Evolutionary conservation across 1,140 invertebrate species (phyloP).

Genomic region (Aphidius ervi): DNA sequence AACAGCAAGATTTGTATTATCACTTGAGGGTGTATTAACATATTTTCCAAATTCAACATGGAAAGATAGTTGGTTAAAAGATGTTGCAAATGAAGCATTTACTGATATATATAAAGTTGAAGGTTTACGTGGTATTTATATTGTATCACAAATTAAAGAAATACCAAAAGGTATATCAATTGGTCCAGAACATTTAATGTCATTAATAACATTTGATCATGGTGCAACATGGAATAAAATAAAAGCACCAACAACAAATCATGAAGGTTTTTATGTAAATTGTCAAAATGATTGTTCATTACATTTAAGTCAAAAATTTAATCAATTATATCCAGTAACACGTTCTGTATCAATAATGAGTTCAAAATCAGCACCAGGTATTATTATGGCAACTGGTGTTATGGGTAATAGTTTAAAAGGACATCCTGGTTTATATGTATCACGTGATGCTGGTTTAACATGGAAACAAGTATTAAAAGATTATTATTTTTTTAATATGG

Average conservation of each 20-base stretch:
- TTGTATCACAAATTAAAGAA: constrained; percentile 74
- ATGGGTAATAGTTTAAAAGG: constrained; percentile 75
- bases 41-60: constrained; percentile 78
- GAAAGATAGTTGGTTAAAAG: constrained; percentile 76
- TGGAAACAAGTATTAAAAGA: constrained; percentile 82
- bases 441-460: constrained; percentile 76
- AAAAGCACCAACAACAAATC: constrained; percentile 63
- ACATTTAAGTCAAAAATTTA: constrained; percentile 82
- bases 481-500: constrained; percentile 83
- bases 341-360: constrained; percentile 78
- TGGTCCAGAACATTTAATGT: constrained; percentile 69
- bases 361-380: constrained; percentile 79
- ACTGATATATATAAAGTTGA: constrained; percentile 87
- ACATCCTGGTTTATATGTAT: constrained; percentile 76
- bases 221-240: constrained; percentile 77
- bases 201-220: constrained; percentile 84
- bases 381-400: constrained; percentile 82
- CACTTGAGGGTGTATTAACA: constrained; percentile 76
- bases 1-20: constrained; percentile 68
- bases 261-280: constrained; percentile 61
- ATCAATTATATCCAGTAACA: constrained; percentile 73
- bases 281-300: constrained; percentile 74
- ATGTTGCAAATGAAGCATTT: constrained; percentile 74
- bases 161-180: constrained; percentile 54
- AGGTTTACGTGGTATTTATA: constrained; percentile 83